phyloP scores from a whole-genome alignment of 2,113 vertebrate species.

The Caranx ignobilis region DNA sequence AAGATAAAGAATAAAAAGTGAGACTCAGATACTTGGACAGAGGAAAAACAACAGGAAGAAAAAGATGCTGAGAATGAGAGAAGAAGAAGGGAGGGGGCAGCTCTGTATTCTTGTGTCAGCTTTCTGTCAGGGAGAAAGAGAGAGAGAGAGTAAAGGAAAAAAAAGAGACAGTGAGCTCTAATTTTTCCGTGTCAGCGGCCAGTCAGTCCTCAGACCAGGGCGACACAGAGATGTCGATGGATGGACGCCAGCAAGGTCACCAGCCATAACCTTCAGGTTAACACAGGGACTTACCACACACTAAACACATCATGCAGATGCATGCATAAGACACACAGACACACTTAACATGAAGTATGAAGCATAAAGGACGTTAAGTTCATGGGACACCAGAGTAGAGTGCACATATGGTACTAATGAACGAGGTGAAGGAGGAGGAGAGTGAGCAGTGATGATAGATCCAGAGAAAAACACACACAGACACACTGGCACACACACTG shows the following conservation, averaged over 20 bases:
- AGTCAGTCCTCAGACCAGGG: slow-evolving; percentile 52
- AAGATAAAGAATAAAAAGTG: background rate
- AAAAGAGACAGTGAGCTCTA: slow-evolving; percentile 42
- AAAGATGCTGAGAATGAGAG: slow-evolving; percentile 22
- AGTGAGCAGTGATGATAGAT: slow-evolving; percentile 42
- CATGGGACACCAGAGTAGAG: slow-evolving; percentile 11
- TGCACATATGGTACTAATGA: slow-evolving; percentile 20
- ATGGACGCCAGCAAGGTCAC: slow-evolving; percentile 64
- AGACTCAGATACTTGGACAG: background rate
- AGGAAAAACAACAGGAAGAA: background rate
- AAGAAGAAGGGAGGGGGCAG: slow-evolving; percentile 17
- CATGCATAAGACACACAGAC: slow-evolving; percentile 31
- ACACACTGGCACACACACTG: slow-evolving; percentile 42
- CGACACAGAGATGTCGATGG: slow-evolving; percentile 53
- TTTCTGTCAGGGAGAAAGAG: slow-evolving; percentile 38
- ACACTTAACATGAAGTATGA: slow-evolving; percentile 16
- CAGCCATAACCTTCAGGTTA: slow-evolving; percentile 50
- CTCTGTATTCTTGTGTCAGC: slow-evolving; percentile 44
- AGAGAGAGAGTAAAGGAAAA: slow-evolving; percentile 30
- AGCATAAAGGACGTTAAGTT: slow-evolving; percentile 22
- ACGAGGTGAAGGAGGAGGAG: slow-evolving; percentile 3
- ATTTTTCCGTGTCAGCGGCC: slow-evolving; percentile 71
- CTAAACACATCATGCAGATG: background rate
- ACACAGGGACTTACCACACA: slow-evolving; percentile 1
- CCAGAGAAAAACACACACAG: slow-evolving; percentile 29